Percentiles rank a stretch among this genome's conserved stretches.
These are phyloP conservation scores for Lithobates sylvaticus DNA, from an alignment of 2,797 vertebrate species.

Conservation along the genomic window DNA sequence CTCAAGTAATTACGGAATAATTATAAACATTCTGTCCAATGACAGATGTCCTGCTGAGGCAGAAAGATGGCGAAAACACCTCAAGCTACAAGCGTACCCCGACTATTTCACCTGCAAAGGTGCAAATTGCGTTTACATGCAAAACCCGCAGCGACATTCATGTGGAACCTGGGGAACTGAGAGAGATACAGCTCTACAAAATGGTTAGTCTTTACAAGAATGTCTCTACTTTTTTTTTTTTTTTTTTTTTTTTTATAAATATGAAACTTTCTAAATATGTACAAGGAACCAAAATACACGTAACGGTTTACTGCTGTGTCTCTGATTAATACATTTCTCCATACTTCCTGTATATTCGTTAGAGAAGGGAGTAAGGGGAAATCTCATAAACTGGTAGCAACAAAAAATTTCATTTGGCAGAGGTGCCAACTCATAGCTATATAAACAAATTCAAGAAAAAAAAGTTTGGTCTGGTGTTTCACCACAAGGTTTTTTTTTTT, in stretches of 20 bases:
- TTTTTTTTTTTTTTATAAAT: not conserved
- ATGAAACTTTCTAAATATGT: too few species aligned
- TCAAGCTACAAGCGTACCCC: not conserved
- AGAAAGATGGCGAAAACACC: not conserved
- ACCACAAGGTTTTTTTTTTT: too few species aligned
- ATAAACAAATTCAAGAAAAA: too few species aligned
- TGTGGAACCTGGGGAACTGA: constrained; percentile 12
- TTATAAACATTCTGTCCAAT: not conserved
- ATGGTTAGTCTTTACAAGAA: constrained; percentile 22
- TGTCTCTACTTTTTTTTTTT: not conserved
- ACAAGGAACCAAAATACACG: too few species aligned
- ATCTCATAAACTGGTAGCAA: too few species aligned
- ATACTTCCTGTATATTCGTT: too few species aligned
- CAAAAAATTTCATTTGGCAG: too few species aligned
- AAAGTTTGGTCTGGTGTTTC: too few species aligned
- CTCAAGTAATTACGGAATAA: not conserved
- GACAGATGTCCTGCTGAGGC: constrained; percentile 16
- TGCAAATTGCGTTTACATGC: constrained; percentile 40
- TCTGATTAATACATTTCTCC: not conserved
- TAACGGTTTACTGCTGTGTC: not conserved
- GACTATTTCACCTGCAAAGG: not conserved
- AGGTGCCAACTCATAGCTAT: too few species aligned
- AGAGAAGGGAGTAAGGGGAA: too few species aligned
- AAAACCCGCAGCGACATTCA: constrained; percentile 2
- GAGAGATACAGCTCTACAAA: constrained; percentile 42